phyloP scores from a whole-genome alignment of 2,797 vertebrate genomes.

The Holocentrus rufus region DNA sequence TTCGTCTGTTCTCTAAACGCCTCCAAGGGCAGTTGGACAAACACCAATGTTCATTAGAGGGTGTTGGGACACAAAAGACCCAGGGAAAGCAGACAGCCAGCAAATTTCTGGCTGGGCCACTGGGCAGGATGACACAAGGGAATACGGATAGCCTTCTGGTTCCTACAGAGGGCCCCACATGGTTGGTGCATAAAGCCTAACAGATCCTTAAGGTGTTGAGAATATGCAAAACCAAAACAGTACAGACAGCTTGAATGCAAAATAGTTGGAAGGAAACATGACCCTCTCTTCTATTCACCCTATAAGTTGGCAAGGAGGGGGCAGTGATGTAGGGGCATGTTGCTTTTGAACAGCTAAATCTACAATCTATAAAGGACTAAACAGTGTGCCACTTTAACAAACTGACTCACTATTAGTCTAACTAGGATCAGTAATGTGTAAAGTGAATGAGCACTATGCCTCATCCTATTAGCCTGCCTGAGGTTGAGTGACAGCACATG shows the following conservation, averaged over 20 bases:
- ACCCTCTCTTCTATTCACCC: not conserved
- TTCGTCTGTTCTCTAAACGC: slow-evolving; percentile 34
- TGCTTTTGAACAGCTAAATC: too few species aligned
- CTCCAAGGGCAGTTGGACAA: slow-evolving; percentile 40
- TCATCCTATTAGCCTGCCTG: not conserved
- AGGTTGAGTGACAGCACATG: too few species aligned
- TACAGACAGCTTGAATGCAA: not conserved
- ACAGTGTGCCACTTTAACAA: too few species aligned
- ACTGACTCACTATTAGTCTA: too few species aligned
- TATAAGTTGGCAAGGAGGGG: not conserved
- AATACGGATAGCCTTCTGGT: slow-evolving; percentile 6
- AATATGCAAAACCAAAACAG: not conserved
- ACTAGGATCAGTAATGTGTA: too few species aligned
- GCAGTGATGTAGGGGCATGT: not conserved
- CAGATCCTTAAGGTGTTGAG: not conserved
- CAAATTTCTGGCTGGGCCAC: slow-evolving; percentile 23
- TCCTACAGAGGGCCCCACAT: slow-evolving; percentile 1
- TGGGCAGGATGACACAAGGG: slow-evolving; percentile 11
- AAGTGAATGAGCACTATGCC: not conserved
- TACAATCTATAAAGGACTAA: not conserved
- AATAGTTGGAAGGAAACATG: not conserved
- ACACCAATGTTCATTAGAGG: slow-evolving; percentile 36
- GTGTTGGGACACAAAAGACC: slow-evolving; percentile 41
- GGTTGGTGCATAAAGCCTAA: not conserved
- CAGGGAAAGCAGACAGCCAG: not conserved